Evolutionary conservation across 1,140 invertebrate species (phyloP), one percentile per base, ranked within the genome.

Genomic region (Delia radicum): DNA sequence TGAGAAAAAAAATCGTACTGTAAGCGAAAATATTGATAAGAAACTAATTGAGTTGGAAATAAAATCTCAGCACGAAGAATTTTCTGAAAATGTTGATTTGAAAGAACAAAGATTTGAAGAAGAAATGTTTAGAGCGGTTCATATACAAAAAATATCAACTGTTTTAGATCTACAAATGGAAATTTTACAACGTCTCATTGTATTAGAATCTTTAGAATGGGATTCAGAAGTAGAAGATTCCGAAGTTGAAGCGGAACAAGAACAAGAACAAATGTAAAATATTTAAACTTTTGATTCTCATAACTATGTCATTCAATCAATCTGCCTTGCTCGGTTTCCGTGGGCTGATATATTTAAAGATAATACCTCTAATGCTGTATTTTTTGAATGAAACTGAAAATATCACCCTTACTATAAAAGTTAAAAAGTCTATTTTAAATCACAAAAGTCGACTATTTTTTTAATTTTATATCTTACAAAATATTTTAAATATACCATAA

Each of bases 141-240:
- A 28, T 31, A 2, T 67, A 0, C 63, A 29, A 12, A 67, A 67
- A 7, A 3, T 67, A 18, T 12, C 6, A 6, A 18, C 27, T 18
- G 21, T 67, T 67, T 67, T 67, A 28, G 31, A 67, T 6, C 1
- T 67, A 67, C 63, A 67, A 67, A 29, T 67, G 28, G 63, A 67
- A 4, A 67, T 67, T n/a, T 31, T 67, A n/a, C 2, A 67, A 15
- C 28, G 63, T 15, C 5, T 6, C 0, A 15, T 67, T 31, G 18
- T 31, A 6, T 12, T 29, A 0, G 1, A 29, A 8, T 67, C 27
- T 8, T 31, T 67, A 2, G 63, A 67, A 31, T 67, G 28, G 63
- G 63, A 67, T 31, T 31, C 63, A 18, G 63, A 67, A 31, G 63
- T 26, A 18, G 55, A 62, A 24, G 63, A 31, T 2, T 13, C 26